phyloP scores from a whole-genome alignment of 2,113 vertebrate species.

The Capreolus pygargus region DNA sequence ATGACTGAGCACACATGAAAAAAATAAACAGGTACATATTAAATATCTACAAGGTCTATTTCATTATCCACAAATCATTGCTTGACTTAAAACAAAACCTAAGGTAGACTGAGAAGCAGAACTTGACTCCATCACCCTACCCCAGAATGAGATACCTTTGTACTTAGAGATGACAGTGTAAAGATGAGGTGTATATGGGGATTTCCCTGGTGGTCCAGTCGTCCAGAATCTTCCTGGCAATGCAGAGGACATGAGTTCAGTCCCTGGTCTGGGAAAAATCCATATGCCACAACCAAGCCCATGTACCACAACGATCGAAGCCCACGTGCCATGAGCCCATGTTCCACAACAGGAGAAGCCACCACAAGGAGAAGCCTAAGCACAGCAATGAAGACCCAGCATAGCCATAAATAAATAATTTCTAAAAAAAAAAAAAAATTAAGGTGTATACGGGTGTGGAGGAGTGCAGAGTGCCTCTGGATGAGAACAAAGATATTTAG shows the following conservation, averaged over 20 bases:
- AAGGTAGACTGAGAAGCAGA: not conserved
- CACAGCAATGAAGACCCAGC: not conserved
- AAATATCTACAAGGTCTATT: not conserved
- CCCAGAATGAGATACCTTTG: not conserved
- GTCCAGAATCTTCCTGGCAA: not conserved
- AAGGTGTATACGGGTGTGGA: rapidly evolving
- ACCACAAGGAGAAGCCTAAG: not conserved
- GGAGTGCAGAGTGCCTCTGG: not conserved
- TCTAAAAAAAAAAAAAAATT: not conserved
- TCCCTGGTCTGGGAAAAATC: not conserved
- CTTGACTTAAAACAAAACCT: not conserved
- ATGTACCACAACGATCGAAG: not conserved
- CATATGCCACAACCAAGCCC: not conserved
- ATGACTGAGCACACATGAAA: not conserved
- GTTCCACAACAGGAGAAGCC: not conserved
- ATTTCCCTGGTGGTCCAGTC: not conserved
- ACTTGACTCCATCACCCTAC: not conserved
- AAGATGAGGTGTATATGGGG: not conserved
- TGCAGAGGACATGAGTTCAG: not conserved
- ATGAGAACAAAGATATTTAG: not conserved
- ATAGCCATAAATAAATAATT: not conserved
- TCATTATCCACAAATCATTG: not conserved
- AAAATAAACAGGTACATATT: not conserved
- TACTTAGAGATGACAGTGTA: not conserved
- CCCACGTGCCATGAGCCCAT: not conserved